Base-by-base conservation (phyloP, 2,888 invertebrate genomes). In the Dromius quadrimaculatus region DNA sequence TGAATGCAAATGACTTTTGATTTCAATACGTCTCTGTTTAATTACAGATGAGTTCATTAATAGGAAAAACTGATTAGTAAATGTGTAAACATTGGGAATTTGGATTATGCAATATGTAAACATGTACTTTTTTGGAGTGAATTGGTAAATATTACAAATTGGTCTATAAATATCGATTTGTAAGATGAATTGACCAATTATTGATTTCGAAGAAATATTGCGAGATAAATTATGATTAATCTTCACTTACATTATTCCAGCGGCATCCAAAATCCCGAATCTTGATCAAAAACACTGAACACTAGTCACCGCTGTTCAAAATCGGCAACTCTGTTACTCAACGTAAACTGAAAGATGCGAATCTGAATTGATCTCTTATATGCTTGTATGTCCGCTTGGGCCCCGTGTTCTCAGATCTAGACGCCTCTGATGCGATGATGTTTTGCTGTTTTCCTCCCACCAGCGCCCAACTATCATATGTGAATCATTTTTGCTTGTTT, bases 341-440 rank as follows among this genome's bases (percentile, higher is more conserved):
- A 47, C 50, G 50, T 23, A 54, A 54, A 54, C 50, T 54, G 50
- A 54, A 17, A 54, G 23, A 23, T 54, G 28, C 50, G 50, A 11
- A 28, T 23, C 28, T 13, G 15, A 9, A 15, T 15, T 23, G 28
- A 54, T 54, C 50, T 54, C 50, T 54, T 54, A 54, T 54, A 54
- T 54, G 23, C 50, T 41, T 6, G 23, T 17, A 54, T 13, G 50
- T 54, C 50, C 50, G 47, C 22, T 47, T 22, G 47, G 11, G 9
- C 23, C 47, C 9, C 22, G 22, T 23, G 28, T 15, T 15, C 28
- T 13, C 15, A 15, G 23, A 15, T 23, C 50, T 23, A 28, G 23
- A 3, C 23, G 11, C 47, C 47, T 9, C 36, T 41, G 41, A 41
- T 41, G 41, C 41, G 13, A 1, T 15, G 36, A 36, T n/a, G 36